Conservation (phyloP, 2,113 vertebrate genomes). For the Chrysemys picta region DNA sequence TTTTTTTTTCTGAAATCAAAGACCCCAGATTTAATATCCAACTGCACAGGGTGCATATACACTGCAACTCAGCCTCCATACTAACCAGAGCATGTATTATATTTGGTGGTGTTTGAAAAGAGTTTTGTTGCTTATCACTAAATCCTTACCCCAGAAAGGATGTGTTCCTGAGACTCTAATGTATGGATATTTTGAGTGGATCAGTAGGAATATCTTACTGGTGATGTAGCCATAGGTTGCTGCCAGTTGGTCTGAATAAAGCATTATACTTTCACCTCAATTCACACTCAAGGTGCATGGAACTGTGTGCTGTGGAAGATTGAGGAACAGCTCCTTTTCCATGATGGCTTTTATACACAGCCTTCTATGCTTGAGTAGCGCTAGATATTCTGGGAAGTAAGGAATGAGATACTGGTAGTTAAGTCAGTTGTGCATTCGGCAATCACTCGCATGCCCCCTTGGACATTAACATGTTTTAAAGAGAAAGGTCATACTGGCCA, state of each 20-base stretch:
- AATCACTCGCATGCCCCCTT: background rate
- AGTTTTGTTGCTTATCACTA: background rate
- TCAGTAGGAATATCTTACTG: background rate
- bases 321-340: slow-evolving; percentile 29
- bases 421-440: background rate
- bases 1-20: background rate
- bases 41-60: rapidly evolving
- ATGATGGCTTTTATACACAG: background rate
- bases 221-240: background rate
- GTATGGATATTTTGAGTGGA: background rate
- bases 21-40: background rate
- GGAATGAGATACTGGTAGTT: background rate
- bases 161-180: background rate
- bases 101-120: background rate
- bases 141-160: background rate
- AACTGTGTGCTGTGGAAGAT: background rate
- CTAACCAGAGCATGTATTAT: background rate
- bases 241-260: background rate
- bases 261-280: background rate
- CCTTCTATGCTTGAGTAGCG: background rate
- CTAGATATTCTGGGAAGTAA: background rate
- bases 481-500: background rate
- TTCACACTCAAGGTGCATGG: background rate
- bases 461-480: background rate
- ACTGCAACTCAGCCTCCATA: background rate